phyloP scores from a whole-genome alignment of 2,888 invertebrate genomes.

The Pristionchus entomophagus region DNA sequence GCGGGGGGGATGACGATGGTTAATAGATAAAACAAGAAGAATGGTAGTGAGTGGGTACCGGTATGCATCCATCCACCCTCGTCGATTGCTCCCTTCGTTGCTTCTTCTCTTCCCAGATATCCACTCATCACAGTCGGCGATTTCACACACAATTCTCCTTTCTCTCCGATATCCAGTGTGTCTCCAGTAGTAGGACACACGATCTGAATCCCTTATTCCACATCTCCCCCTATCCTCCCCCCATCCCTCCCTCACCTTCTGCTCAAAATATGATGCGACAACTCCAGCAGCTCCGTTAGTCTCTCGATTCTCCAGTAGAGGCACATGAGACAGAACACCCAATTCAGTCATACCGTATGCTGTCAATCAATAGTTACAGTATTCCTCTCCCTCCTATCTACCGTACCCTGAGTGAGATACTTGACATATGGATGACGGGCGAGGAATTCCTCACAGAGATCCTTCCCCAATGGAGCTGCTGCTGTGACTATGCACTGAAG shows the following conservation, averaged over 20 bases:
- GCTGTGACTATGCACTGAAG: conserved; percentile 55
- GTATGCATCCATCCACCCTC: conserved; percentile 86
- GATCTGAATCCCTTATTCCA: conserved; percentile 64
- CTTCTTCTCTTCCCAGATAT: conserved; percentile 85
- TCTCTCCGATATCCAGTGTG: conserved; percentile 81
- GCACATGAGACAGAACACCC: conserved; percentile 81
- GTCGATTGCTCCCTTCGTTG: conserved; percentile 83
- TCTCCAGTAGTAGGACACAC: conserved; percentile 79
- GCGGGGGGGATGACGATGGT: not conserved
- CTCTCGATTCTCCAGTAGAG: conserved; percentile 71
- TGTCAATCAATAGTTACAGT: conserved; percentile 54
- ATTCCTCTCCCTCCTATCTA: not conserved
- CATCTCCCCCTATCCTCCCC: not conserved
- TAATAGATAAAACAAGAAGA: not conserved
- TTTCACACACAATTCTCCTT: conserved; percentile 89
- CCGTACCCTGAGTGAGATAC: conserved; percentile 51
- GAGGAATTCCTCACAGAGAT: conserved; percentile 62
- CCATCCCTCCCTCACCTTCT: conserved; percentile 78
- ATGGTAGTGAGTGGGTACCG: conserved; percentile 64
- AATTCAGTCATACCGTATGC: conserved; percentile 87
- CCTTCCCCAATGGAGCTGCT: conserved; percentile 68
- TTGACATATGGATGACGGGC: conserved; percentile 50
- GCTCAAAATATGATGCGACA: conserved; percentile 82
- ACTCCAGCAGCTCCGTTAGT: conserved; percentile 84
- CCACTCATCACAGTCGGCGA: conserved; percentile 88